Evolutionary conservation across 2,888 invertebrate species (phyloP), one percentile per base, ranked within the genome.

Genomic region (Agrochola circellaris): DNA sequence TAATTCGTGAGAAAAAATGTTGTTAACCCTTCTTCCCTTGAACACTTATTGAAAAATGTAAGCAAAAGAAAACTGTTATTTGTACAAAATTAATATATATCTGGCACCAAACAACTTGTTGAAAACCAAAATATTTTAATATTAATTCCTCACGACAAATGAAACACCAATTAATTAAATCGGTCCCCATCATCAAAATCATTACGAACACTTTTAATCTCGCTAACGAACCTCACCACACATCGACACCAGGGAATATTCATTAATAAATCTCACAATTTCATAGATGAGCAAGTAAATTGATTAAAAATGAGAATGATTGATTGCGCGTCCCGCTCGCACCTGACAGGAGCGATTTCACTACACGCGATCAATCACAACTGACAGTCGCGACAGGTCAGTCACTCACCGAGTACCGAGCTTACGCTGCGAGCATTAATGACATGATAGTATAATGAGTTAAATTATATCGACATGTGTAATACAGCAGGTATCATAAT

Each of bases 251-350:
- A 67, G 73, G 79, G 78, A 80, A 79, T 76, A 73, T 83, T 79
- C 73, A 84, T 84, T 71, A 85, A 83, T 81, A 79, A 89, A 88
- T 88, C 80, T 85, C 70, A 87, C 90, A 92, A 92, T 92, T 92
- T 91, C 84, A 90, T 92, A 91, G 91, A 91, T 90, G 92, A 89
- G 89, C 82, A 90, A 90, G 91, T 92, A 94, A 94, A 95, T 95
- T 95, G 94, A 95, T 95, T 95, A 93, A 95, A 93, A 94, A 89
- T 91, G 87, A 86, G 84, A 88, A 92, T 95, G 95, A 96, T 96
- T 94, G 95, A 96, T 95, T 90, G 89, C 89, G 81, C 87, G 87
- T 88, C 85, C 79, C 83, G 89, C 88, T 89, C 87, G 89, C 93
- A 94, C 94, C 94, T 94, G 95, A 93, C 93, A 91, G 90, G 91